phyloP scores from a whole-genome alignment of 2,888 invertebrate species.

The Hermaeophaga mercurialis region DNA sequence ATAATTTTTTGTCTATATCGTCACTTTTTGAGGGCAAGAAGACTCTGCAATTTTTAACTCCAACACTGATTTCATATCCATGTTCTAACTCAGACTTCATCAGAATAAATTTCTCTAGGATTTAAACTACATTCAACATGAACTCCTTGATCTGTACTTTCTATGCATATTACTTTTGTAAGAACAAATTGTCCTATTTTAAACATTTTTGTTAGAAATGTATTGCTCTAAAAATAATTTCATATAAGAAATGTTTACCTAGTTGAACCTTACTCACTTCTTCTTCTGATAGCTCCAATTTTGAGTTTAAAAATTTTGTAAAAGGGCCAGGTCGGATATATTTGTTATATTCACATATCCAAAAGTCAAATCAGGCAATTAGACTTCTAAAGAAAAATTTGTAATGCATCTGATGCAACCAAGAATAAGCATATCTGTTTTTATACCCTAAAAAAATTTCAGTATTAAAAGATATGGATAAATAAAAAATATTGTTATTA shows the following conservation, averaged over 20 bases:
- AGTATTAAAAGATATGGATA: no score
- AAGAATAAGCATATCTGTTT: constrained; percentile 72
- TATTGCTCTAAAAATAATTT: constrained; percentile 48
- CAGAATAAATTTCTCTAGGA: constrained; percentile 67
- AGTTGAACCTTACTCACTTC: constrained; percentile 53
- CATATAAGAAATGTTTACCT: no score
- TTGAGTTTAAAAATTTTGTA: constrained; percentile 65
- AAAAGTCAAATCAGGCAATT: constrained; percentile 73
- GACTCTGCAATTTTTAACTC: constrained; percentile 72
- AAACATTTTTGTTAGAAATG: constrained; percentile 59
- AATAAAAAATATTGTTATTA: no score
- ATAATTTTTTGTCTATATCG: constrained; percentile 54
- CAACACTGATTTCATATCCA: constrained; percentile 82
- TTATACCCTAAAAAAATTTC: constrained; percentile 61
- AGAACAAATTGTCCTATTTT: constrained; percentile 66
- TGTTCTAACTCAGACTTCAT: constrained; percentile 79
- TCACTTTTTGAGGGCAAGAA: constrained; percentile 70
- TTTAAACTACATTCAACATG: constrained; percentile 63
- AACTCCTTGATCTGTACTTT: constrained; percentile 49
- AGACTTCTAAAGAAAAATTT: constrained; percentile 69
- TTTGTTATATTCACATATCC: constrained; percentile 73
- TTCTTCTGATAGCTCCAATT: constrained; percentile 58
- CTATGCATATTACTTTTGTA: constrained; percentile 61
- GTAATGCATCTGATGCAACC: constrained; percentile 68
- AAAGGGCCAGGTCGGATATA: constrained; percentile 75